Evolutionary conservation across 2,797 vertebrate genomes (phyloP), one percentile per base, ranked within the genome.

Genomic region (Phrynocephalus forsythii): DNA sequence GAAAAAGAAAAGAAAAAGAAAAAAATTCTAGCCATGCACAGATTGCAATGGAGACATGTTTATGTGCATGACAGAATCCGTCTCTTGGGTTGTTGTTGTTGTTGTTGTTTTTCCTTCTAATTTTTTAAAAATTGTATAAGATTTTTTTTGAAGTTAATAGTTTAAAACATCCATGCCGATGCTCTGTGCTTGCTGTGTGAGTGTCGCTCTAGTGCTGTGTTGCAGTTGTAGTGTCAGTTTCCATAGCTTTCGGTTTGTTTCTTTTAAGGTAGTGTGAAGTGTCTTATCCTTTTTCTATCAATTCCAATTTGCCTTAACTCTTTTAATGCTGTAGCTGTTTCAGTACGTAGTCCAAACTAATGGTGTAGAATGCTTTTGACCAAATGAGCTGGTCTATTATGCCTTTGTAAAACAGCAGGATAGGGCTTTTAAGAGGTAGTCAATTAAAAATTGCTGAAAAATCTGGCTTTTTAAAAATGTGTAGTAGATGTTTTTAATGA

Each of bases 131-230:
- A 96, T 96, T 97, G 95, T 97, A 96, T 96, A 95, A 97, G 95
- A 95, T 94, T 96, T 96, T 96, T 97, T 96, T 96, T 95, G 94
- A 97, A 94, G 95, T 96, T 97, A 93, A 89, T 96, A 96, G 96
- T 97, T 63, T 63, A 95, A 95, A 93, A 97, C 97, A 94, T 97
- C 97, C 95, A 96, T 97, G 96, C 96, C 89, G 94, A 96, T 97
- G 97, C 97, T 97, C 98, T 97, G 97, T 98, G 98, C 98, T 99
- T 98, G 98, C 98, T 95, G 98, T 98, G 98, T 98, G 98, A 97
- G 97, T 98, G 98, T 98, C 97, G 97, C 97, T 97, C 96, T 97
- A 97, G 97, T 97, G 97, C 98, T 95, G 97, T 98, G 98, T 98
- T 97, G 94, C 92, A 94, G 91, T 97, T 96, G 95, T 93, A 86